These are phyloP conservation scores for Trochalopteron elliotii DNA, from an alignment of 2,113 vertebrate species.

Conservation along the genomic window DNA sequence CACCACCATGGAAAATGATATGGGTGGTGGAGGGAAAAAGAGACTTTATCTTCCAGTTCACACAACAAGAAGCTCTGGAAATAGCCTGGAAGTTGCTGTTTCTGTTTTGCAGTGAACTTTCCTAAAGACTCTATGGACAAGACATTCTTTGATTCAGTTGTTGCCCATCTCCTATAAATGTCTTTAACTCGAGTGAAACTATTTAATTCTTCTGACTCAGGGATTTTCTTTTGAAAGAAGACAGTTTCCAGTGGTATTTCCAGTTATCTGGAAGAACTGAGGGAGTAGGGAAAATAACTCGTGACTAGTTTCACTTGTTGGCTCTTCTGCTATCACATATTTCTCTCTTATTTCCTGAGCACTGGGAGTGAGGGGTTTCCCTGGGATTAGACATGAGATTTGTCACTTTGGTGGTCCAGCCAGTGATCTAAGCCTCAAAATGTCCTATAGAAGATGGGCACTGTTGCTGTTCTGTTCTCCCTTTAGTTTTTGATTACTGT, in stretches of 20 bases:
- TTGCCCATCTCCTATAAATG: neutral
- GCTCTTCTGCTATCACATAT: neutral
- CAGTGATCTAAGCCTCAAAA: neutral
- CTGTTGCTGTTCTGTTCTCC: neutral
- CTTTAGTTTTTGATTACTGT: neutral
- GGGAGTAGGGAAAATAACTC: neutral
- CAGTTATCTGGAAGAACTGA: neutral
- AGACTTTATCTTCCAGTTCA: neutral
- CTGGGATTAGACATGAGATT: neutral
- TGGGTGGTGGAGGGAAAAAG: neutral
- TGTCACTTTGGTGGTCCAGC: neutral
- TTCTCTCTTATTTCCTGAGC: neutral
- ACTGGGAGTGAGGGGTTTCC: neutral
- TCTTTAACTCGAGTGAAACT: neutral
- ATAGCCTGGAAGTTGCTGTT: neutral
- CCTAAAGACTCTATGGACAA: neutral
- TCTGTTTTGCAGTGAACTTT: neutral
- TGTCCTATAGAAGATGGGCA: neutral
- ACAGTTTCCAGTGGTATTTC: neutral
- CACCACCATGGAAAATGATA: neutral
- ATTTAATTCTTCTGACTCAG: neutral
- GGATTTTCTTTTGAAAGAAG: neutral
- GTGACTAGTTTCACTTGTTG: neutral
- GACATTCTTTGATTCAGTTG: neutral
- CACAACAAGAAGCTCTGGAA: neutral